A percentile compares a stretch with the other conserved stretches of the same genome.
Evolutionary conservation across 2,113 vertebrate species (phyloP).

Genomic region (Rhipidura dahli): DNA sequence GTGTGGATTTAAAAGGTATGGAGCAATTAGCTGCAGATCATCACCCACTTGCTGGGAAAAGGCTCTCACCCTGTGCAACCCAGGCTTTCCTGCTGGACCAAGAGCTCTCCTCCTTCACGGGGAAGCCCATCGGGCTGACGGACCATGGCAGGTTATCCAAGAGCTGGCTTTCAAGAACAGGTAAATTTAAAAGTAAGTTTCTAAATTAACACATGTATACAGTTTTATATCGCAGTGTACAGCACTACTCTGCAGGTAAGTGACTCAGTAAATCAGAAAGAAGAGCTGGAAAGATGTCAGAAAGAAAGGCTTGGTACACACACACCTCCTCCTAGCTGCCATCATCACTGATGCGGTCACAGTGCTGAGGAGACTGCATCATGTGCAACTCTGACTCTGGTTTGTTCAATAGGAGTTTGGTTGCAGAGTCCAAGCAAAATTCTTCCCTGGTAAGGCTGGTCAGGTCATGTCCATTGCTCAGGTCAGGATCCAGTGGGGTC

Average conservation of each 20-base stretch:
- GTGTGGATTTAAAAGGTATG: background rate
- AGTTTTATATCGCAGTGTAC: background rate
- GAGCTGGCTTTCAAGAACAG: background rate
- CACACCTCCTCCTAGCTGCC: background rate
- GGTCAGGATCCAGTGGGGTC: background rate
- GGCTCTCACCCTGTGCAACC: rapidly evolving
- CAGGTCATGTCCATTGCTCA: background rate
- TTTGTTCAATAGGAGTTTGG: background rate
- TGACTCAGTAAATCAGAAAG: background rate
- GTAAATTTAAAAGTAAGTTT: background rate
- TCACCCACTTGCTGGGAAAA: rapidly evolving
- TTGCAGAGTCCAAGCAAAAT: background rate
- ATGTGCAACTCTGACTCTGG: background rate
- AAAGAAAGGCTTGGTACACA: background rate
- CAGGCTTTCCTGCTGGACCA: background rate
- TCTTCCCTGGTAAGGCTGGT: background rate
- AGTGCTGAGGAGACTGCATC: background rate
- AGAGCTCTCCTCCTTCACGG: background rate
- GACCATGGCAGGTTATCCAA: background rate
- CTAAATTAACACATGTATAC: background rate
- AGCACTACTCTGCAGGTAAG: background rate
- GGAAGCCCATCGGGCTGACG: background rate
- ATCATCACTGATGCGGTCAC: background rate
- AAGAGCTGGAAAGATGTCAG: background rate
- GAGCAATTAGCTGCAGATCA: background rate